Base-by-base conservation (phyloP, 2,797 vertebrate species). In the Arvicola amphibius region DNA sequence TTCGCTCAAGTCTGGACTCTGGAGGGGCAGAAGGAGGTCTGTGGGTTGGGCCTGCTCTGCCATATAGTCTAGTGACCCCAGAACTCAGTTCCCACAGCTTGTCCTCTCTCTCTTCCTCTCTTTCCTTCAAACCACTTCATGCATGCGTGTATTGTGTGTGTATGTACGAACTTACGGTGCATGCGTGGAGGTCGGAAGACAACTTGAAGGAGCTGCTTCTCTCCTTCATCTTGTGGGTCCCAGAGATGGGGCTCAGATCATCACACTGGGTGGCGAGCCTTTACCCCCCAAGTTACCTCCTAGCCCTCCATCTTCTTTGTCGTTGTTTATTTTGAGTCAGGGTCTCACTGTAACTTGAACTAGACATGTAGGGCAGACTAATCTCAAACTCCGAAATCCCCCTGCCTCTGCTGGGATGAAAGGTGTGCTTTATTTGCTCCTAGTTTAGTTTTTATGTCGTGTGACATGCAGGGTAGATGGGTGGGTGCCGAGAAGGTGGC, bases 401-500 rank as follows among this genome's bases (percentile, higher is more conserved):
- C 48, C 48, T 73, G 34, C n/a, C 34, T 87, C 67, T 87, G 25
- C 43, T 51, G 63, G 61, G 83, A 51, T 51, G 37, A 69, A 86
- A 51, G 32, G 21, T 37, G 21, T 69, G 63, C 32, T 69, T 86
- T 63, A 13, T 17, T 83, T 61, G 27, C 56, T 73, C 78, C 63
- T 21, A 2, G 3, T 2, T 91, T 5, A 63, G 78, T 59, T 87
- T 65, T 69, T 27, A 11, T 16, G 76, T 12, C 23, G 17, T 2
- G 14, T 53, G 89, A 46, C 32, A 6, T 1, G 27, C 3, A 10
- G 9, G 5, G 6, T 16, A 6, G 9, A 13, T 32, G 3, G 40
- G 59, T 27, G 2, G 1, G 27, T n/a, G 37, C 0, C 14, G 29
- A 37, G n/a, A 17, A 5, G 2, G 32, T 34, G 67, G n/a, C 7